Evolutionary conservation across 2,113 vertebrate genomes (phyloP).

Genomic region (Hystrix cristata): DNA sequence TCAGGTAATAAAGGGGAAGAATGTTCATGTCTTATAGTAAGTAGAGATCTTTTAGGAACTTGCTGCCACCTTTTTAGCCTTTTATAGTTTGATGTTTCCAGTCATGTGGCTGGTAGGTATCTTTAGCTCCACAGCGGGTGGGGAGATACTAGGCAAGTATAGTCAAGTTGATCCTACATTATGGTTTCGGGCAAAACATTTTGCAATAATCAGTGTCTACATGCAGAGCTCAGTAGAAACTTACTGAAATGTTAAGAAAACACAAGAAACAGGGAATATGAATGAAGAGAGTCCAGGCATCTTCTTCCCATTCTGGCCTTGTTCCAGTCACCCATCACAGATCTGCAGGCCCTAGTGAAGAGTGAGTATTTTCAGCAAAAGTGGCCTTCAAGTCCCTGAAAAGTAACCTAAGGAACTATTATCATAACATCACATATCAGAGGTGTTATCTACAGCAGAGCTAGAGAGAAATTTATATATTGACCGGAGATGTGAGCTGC

Average conservation of each 20-base stretch:
- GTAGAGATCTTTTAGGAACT: neutral
- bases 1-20: neutral
- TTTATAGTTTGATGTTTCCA: neutral
- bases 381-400: neutral
- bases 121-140: neutral
- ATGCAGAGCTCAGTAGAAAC: neutral
- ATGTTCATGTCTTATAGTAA: neutral
- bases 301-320: neutral
- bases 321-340: neutral
- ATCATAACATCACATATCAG: neutral
- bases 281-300: neutral
- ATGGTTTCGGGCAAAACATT: neutral
- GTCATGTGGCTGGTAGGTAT: neutral
- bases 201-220: neutral
- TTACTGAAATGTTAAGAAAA: neutral
- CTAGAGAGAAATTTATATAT: neutral
- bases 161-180: neutral
- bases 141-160: neutral
- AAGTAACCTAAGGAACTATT: neutral
- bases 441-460: neutral
- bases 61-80: neutral
- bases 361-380: neutral
- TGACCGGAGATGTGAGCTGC: neutral
- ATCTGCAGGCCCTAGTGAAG: neutral
- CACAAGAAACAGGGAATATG: neutral